Base-by-base conservation (phyloP, 2,113 vertebrate species). In the Chionomys nivalis region DNA sequence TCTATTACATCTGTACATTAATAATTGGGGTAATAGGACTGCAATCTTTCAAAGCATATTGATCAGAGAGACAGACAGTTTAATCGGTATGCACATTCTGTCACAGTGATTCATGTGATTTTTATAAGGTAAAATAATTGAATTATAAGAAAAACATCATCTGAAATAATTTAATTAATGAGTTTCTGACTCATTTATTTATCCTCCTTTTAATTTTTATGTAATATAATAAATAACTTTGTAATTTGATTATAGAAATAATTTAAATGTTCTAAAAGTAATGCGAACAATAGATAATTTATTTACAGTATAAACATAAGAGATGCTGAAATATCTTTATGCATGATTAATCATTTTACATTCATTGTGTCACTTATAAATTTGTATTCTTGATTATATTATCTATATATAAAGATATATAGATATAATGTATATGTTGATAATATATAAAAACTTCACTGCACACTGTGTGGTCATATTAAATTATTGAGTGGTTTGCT, bases 301-400 rank as follows among this genome's bases (percentile, higher is more conserved):
- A 49, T 87, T 95, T 85, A 90, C 77, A 68, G 36, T 63, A 96
- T 88, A 3, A 78, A 75, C 31, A 89, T 72, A 86, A 31, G 81
- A 0, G 49, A 17, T 55, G 82, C 96, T 96, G 96, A 91, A 79
- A 95, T 95, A 76, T 31, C 36, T 95, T 95, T 85, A 87, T 36
- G 31, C 1, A 24, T 83, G 79, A 87, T 96, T 97, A 96, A 96
- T 44, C 75, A 9, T 89, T 94, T 97, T 96, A 52, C 33, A 72
- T 96, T 97, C 97, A 96, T 94, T 97, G n/a, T 90, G 81, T 82
- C 93, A 82, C 97, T 98, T 98, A 97, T 83, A 96, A 87, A 87
- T 66, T 17, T 90, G 88, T 97, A 96, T 97, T 97, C 97, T 76
- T 96, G 44, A 96, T 98, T 98, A 68, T 97, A 96, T 91, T 93